These are phyloP conservation scores for Ellobius talpinus DNA, from an alignment of 2,113 vertebrate genomes.

Conservation along the genomic window DNA sequence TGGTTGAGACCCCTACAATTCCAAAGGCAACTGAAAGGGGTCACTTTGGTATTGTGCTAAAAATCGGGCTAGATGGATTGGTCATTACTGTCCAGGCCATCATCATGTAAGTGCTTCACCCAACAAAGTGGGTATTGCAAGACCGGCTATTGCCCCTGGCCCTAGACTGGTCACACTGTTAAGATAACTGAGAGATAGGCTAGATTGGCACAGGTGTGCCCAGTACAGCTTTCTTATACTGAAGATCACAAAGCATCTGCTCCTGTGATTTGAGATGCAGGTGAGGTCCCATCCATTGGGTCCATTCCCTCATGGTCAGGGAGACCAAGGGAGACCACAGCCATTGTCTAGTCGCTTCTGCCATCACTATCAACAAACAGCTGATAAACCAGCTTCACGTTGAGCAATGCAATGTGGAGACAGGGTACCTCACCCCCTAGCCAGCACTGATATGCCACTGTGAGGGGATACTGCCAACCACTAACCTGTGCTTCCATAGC, in stretches of 20 bases:
- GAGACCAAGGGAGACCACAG: not conserved
- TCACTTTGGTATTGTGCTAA: not conserved
- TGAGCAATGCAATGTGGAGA: not conserved
- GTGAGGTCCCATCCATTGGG: not conserved
- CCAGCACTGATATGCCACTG: not conserved
- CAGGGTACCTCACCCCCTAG: too few relatives aligned
- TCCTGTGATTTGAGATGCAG: not conserved
- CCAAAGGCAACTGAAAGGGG: not conserved
- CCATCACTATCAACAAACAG: not conserved
- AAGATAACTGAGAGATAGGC: not conserved
- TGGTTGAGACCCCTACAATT: not conserved
- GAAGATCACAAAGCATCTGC: not conserved
- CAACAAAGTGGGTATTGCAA: not conserved
- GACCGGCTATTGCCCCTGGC: not conserved
- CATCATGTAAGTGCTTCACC: not conserved
- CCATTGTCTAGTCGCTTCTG: not conserved
- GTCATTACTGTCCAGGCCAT: not conserved
- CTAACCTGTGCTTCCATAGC: not conserved
- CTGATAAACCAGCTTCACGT: not conserved
- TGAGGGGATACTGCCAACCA: not conserved
- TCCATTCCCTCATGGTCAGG: not conserved
- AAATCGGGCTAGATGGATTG: too few relatives aligned
- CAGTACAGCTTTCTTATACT: not conserved
- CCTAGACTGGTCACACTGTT: not conserved
- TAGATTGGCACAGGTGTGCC: not conserved